Conservation (phyloP, 1,140 invertebrate species). For the Lordiphosa mommai region DNA sequence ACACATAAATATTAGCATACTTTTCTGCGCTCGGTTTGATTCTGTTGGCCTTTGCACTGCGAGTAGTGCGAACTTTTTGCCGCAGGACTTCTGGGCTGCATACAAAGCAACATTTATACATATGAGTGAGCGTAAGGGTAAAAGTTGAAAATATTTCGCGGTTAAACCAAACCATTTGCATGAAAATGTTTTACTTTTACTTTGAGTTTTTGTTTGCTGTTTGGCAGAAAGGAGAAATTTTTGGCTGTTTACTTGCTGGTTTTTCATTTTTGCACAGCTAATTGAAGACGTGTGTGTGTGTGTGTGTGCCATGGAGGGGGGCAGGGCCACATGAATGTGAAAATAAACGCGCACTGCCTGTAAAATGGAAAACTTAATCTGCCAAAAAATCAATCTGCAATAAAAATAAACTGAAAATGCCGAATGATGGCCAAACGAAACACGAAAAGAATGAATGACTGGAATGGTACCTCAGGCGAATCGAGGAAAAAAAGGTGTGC, state of each 20-base stretch:
- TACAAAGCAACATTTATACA: neutral
- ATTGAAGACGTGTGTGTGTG: constrained; percentile 38
- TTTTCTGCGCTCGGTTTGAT: constrained; percentile 73
- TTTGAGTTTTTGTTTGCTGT: constrained; percentile 52
- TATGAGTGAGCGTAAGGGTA: constrained; percentile 25
- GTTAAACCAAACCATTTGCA: constrained; percentile 73
- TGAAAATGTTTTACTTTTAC: constrained; percentile 73
- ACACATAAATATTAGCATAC: constrained; percentile 67
- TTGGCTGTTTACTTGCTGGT: constrained; percentile 38
- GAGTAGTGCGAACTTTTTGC: constrained; percentile 55
- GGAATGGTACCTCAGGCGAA: neutral
- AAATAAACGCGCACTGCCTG: constrained; percentile 12
- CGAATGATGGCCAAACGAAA: constrained; percentile 16
- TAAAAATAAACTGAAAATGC: constrained; percentile 70
- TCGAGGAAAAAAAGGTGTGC: constrained; percentile 45
- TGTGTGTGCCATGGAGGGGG: no score
- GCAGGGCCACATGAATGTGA: no score
- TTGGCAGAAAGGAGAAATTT: neutral
- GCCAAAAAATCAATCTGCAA: constrained; percentile 73
- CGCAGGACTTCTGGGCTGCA: constrained; percentile 45
- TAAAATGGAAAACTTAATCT: constrained; percentile 68
- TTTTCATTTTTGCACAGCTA: constrained; percentile 31
- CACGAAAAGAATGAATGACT: constrained; percentile 3
- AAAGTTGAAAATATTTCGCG: constrained; percentile 67
- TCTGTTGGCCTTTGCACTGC: constrained; percentile 48